Evolutionary conservation across 2,888 invertebrate species (phyloP).

Genomic region (Malacosoma neustria): DNA sequence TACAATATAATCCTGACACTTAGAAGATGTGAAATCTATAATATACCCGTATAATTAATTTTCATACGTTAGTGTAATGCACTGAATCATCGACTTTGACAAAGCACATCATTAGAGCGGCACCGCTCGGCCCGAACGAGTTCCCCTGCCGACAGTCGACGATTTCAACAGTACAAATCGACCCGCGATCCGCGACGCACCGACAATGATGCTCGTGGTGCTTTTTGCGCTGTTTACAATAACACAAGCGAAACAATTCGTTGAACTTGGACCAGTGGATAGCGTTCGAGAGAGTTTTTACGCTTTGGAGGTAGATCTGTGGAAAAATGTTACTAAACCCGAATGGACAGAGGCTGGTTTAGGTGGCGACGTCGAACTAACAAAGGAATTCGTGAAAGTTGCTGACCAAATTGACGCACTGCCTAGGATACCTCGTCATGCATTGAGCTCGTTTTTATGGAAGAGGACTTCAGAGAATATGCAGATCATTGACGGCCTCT

Average conservation of each 20-base stretch:
- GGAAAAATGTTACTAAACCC: conserved; percentile 57
- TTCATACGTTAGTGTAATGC: too few relatives aligned
- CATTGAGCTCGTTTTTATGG: conserved; percentile 77
- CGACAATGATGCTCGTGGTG: conserved; percentile 47
- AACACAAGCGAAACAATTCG: conserved; percentile 22
- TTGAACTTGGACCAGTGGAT: conserved; percentile 69
- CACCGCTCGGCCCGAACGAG: conserved; percentile 32
- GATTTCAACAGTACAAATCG: conserved; percentile 29
- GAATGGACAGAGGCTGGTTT: conserved; percentile 43
- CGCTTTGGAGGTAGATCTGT: conserved; percentile 69
- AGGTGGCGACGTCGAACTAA: conserved; percentile 71
- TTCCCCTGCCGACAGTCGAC: conserved; percentile 39
- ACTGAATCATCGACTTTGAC: too few relatives aligned
- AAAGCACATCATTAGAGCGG: conserved; percentile 38
- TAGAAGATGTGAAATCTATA: too few relatives aligned
- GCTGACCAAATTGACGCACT: conserved; percentile 63
- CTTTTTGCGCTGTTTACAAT: conserved; percentile 39
- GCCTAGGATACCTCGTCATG: conserved; percentile 33
- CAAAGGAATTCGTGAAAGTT: conserved; percentile 73
- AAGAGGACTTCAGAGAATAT: conserved; percentile 75
- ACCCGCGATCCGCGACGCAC: conserved; percentile 12
- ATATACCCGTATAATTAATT: too few relatives aligned
- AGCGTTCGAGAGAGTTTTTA: conserved; percentile 75
- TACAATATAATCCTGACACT: too few relatives aligned
- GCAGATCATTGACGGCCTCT: conserved; percentile 77